phyloP scores from a whole-genome alignment of 2,797 vertebrate genomes.

The Danio tinwini region DNA sequence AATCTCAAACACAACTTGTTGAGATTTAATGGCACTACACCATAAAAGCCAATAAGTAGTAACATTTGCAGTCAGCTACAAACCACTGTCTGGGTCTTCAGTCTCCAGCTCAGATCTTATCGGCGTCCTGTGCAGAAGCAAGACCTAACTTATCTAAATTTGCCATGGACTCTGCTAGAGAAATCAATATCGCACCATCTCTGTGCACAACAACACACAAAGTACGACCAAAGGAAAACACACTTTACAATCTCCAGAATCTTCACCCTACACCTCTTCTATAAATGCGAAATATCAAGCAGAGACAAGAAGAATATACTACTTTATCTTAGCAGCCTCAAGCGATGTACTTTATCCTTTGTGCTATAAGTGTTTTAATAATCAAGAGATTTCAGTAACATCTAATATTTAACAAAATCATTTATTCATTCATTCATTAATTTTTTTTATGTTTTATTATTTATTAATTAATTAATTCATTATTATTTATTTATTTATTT shows the following conservation, averaged over 20 bases:
- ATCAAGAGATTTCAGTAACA: neutral
- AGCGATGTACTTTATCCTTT: neutral
- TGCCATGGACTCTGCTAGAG: slow-evolving; percentile 39
- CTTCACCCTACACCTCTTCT: slow-evolving; percentile 35
- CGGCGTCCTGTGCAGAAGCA: slow-evolving; percentile 29
- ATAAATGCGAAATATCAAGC: slow-evolving; percentile 34
- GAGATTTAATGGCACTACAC: slow-evolving; percentile 19
- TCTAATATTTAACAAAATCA: neutral
- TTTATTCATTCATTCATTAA: neutral
- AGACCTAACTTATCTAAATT: slow-evolving; percentile 50
- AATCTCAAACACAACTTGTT: slow-evolving; percentile 13
- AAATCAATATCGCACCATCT: slow-evolving; percentile 33
- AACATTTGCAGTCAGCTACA: slow-evolving; percentile 33
- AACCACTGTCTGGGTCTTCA: slow-evolving; percentile 32
- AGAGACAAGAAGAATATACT: slow-evolving; percentile 38
- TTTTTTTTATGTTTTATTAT: too few relatives aligned
- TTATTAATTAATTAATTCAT: too few relatives aligned
- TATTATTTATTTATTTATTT: too few relatives aligned
- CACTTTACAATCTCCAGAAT: slow-evolving; percentile 40
- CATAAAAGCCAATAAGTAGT: slow-evolving; percentile 38
- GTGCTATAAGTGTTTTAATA: slow-evolving; percentile 17
- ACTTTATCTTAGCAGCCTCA: slow-evolving; percentile 46
- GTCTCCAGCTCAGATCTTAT: slow-evolving; percentile 43
- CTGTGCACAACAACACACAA: slow-evolving; percentile 24
- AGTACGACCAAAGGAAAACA: slow-evolving; percentile 26